These are phyloP conservation scores for Trichopoda pennipes DNA, from an alignment of 2,888 invertebrate genomes.

Conservation along the genomic window DNA sequence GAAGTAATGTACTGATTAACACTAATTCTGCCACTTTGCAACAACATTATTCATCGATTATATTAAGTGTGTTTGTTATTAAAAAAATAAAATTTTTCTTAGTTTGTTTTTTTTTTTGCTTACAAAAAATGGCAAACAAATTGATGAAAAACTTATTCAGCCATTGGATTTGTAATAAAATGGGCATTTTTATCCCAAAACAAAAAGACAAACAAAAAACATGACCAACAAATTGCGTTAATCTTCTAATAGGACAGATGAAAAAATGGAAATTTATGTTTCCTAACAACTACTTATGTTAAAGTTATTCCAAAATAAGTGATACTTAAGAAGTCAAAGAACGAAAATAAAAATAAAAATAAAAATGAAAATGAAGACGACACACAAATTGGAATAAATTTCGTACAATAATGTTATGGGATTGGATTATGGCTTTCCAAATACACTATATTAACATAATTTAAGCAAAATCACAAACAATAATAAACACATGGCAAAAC, in stretches of 20 bases:
- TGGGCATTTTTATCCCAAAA: slow-evolving; percentile 16
- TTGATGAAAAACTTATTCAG: slow-evolving; percentile 65
- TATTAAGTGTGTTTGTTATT: neutral
- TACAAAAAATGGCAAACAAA: slow-evolving; percentile 63
- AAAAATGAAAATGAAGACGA: neutral
- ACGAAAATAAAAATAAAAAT: slow-evolving; percentile 12
- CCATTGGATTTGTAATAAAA: slow-evolving; percentile 43
- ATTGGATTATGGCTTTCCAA: neutral
- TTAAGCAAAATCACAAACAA: slow-evolving; percentile 29
- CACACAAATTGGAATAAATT: slow-evolving; percentile 19
- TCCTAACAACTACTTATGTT: slow-evolving; percentile 62
- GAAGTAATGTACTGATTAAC: slow-evolving; percentile 20
- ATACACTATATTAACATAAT: slow-evolving; percentile 37
- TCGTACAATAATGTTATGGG: neutral
- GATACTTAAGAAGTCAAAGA: slow-evolving; percentile 53
- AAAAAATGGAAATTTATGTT: slow-evolving; percentile 63
- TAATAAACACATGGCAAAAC: slow-evolving; percentile 8
- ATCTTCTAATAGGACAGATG: slow-evolving; percentile 58
- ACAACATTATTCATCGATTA: neutral
- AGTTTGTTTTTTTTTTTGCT: slow-evolving; percentile 3
- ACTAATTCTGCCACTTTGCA: neutral
- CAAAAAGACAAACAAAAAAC: slow-evolving; percentile 4
- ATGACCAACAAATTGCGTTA: slow-evolving; percentile 57
- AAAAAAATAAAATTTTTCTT: neutral
- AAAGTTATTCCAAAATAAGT: slow-evolving; percentile 63